Evolutionary conservation across 2,113 vertebrate species (phyloP).

Genomic region (Lasiurus borealis): DNA sequence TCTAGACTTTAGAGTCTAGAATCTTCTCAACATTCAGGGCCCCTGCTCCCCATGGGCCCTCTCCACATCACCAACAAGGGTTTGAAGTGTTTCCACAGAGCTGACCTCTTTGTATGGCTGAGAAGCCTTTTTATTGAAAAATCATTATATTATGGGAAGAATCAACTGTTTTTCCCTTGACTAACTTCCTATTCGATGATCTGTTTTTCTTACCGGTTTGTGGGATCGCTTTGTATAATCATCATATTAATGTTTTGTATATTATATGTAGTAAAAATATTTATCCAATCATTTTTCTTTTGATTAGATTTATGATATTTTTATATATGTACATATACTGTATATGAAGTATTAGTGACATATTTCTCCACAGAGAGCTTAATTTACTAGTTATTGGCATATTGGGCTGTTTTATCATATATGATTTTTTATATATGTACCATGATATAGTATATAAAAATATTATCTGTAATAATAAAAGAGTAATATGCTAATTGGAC

Average conservation of each 20-base stretch:
- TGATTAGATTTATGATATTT: neutral
- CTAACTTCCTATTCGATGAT: neutral
- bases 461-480: no score
- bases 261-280: neutral
- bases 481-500: no score
- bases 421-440: no score
- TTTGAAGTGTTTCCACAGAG: neutral
- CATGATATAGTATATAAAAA: no score
- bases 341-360: neutral
- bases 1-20: neutral
- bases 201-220: neutral
- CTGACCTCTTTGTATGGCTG: accelerated
- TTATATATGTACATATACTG: neutral
- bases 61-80: no score
- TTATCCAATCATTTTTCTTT: neutral
- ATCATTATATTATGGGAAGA: accelerated
- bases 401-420: neutral
- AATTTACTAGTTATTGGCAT: neutral
- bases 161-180: no score
- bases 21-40: neutral
- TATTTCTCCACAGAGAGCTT: neutral
- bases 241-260: neutral
- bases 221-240: no score
- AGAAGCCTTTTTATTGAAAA: no score
- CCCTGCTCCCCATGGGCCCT: neutral